phyloP scores from a whole-genome alignment of 2,797 vertebrate genomes.

The Anisognathus igniventris region DNA sequence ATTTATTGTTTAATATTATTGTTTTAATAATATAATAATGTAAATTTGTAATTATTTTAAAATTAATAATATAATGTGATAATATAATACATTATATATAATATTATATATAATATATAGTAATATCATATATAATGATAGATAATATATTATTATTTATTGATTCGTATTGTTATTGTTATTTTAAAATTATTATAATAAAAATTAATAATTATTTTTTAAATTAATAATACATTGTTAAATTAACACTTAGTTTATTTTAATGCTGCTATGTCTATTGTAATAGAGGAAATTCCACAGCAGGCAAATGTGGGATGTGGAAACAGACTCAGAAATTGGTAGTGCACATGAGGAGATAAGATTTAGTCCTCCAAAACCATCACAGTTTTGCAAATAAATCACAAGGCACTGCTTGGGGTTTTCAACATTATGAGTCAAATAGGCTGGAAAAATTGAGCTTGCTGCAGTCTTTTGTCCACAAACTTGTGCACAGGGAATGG shows the following conservation, averaged over 20 bases:
- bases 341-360: background rate
- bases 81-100: no score
- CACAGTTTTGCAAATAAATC: background rate
- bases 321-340: background rate
- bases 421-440: background rate
- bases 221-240: background rate
- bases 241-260: background rate
- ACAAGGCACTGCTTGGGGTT: background rate
- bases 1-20: no score
- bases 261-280: accelerated
- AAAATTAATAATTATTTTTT: no score
- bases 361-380: background rate
- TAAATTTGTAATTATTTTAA: no score
- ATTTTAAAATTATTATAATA: no score
- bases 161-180: no score
- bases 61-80: no score
- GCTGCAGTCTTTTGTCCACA: background rate
- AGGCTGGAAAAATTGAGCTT: background rate
- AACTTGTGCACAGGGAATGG: background rate
- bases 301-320: background rate
- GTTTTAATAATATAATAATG: no score
- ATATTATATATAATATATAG: no score
- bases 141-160: no score
- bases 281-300: background rate
- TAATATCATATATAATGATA: no score